These are phyloP conservation scores for Carabus problematicus DNA, from an alignment of 2,888 invertebrate species.

Conservation along the genomic window DNA sequence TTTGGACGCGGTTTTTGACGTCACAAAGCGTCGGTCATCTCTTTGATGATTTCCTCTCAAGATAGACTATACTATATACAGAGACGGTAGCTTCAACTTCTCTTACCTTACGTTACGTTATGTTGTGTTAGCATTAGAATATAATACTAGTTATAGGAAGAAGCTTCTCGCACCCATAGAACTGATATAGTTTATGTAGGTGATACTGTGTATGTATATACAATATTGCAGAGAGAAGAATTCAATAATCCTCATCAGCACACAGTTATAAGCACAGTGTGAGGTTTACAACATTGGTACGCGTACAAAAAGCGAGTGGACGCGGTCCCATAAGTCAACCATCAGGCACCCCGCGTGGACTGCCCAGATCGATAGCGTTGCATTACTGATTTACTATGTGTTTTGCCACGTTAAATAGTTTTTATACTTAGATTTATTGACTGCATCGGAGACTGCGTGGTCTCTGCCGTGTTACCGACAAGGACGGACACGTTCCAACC, in stretches of 20 bases:
- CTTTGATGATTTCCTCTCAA: slow-evolving; percentile 38
- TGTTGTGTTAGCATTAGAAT: too few relatives aligned
- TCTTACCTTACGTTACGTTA: too few relatives aligned
- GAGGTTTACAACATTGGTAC: not conserved
- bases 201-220: too few relatives aligned
- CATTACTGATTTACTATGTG: slow-evolving; percentile 41
- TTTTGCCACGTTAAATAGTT: slow-evolving; percentile 41
- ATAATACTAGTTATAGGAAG: too few relatives aligned
- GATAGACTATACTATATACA: not conserved
- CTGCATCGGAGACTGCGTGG: slow-evolving; percentile 24
- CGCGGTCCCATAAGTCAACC: slow-evolving; percentile 30
- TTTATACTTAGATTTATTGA: slow-evolving; percentile 40
- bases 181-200: too few relatives aligned
- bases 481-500: not conserved
- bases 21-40: slow-evolving; percentile 41
- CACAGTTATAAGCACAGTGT: too few relatives aligned
- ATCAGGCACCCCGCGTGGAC: slow-evolving; percentile 32
- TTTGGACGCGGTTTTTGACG: slow-evolving; percentile 37
- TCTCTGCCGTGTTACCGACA: not conserved
- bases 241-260: too few relatives aligned
- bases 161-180: too few relatives aligned
- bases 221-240: too few relatives aligned
- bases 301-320: not conserved
- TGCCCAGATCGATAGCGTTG: slow-evolving; percentile 40
- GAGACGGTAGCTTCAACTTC: too few relatives aligned